Evolutionary conservation across 1,140 invertebrate genomes (phyloP).

Genomic region (Pteromalus puparum): DNA sequence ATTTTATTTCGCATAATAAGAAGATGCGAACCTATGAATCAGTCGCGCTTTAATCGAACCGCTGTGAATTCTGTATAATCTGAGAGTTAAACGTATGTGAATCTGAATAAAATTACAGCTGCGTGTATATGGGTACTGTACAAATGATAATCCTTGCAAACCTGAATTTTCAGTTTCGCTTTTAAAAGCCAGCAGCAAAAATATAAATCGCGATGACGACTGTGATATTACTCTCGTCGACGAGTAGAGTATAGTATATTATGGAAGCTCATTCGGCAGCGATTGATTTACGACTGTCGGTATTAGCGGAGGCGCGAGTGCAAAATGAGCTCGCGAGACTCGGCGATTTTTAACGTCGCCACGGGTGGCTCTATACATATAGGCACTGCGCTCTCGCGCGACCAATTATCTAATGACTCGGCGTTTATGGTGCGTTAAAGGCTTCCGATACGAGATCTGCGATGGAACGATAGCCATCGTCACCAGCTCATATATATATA

Average conservation of each 20-base stretch:
- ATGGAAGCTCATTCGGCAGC: background rate
- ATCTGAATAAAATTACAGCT: too few relatives aligned
- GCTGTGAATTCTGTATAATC: too few relatives aligned
- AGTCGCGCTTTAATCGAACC: too few relatives aligned
- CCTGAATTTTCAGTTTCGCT: too few relatives aligned
- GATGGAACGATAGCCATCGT: background rate
- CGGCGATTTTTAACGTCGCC: background rate
- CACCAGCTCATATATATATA: background rate
- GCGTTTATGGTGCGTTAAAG: slow-evolving; percentile 22
- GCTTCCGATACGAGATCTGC: background rate
- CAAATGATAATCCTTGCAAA: too few relatives aligned
- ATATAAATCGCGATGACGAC: too few relatives aligned
- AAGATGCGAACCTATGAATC: background rate
- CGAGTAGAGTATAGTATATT: too few relatives aligned
- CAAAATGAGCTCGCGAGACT: background rate
- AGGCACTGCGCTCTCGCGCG: background rate
- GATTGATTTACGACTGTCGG: slow-evolving; percentile 20
- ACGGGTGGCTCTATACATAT: background rate
- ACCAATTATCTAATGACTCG: slow-evolving; percentile 41
- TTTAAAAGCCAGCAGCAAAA: too few relatives aligned
- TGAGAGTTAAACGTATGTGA: too few relatives aligned
- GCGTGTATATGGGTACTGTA: too few relatives aligned
- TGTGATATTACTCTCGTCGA: background rate
- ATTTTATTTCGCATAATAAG: too few relatives aligned
- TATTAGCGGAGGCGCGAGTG: background rate